Evolutionary conservation across 1,140 invertebrate genomes (phyloP), one percentile per base, ranked within the genome.

Genomic region (honey bee (Apis mellifera)): DNA sequence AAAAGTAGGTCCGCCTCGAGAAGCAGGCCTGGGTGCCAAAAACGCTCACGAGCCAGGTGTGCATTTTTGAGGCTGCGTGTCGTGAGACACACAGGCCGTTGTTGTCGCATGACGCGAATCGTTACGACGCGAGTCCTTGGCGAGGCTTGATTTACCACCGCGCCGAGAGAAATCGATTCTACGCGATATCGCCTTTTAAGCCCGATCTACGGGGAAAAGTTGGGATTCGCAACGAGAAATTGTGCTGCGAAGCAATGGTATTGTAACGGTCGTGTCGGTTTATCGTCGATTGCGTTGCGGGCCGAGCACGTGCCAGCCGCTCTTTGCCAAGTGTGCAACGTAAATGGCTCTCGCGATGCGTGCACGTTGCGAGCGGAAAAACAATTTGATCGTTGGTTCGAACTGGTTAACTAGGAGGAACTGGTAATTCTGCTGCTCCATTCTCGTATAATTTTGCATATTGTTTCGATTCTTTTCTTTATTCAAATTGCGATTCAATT

Each of bases 101-200:
- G 32, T 32, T 32, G 55, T 85, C 59, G 81, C 81, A 75, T 79
- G 81, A 69, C 32, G 21, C 71, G 32, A 74, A 52, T 75, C 64
- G 73, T 85, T 85, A 83, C 17, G n/a, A n/a, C n/a, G n/a, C 62
- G 26, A 62, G 59, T 65, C 21, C 62, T 66, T 55, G n/a, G 59
- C 1, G 15, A 64, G 17, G 15, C 19, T 66, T 4, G 50, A 26
- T 42, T 42, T 42, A 42, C 32, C 32, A 42, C 32, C 32, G 32
- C 7, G 32, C 32, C 42, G 15, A 80, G 64, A 21, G 42, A 7
- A 13, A 68, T 66, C 42, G 21, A 52, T 19, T 54, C 21, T 52
- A 59, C 26, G 8, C 59, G 23, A 64, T 64, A 26, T 8, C 32
- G 32, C 32, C 62, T 15, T 64, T 17, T 9, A 9, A 64, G n/a